Conservation (phyloP, 2,113 vertebrate genomes). For the Dermatemys mawii region DNA sequence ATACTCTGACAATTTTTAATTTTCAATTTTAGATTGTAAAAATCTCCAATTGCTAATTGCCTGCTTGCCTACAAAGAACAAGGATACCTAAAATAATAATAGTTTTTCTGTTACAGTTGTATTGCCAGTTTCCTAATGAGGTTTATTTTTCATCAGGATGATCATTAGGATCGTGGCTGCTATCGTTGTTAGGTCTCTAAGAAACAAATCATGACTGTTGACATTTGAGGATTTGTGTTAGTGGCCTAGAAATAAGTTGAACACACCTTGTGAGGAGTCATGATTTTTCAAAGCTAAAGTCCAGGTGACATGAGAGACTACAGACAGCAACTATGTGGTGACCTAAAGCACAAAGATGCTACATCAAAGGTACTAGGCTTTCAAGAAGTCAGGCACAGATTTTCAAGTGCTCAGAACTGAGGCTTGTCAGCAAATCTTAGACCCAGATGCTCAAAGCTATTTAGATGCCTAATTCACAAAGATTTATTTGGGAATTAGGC, state of each 20-base stretch:
- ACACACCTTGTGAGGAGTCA: background rate
- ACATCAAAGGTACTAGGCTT: background rate
- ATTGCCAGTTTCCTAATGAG: background rate
- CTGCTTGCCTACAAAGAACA: background rate
- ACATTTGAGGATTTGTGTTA: background rate
- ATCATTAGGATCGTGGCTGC: background rate
- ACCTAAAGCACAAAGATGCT: background rate
- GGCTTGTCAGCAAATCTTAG: background rate
- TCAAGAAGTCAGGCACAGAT: background rate
- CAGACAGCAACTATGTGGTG: background rate
- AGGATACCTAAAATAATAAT: background rate
- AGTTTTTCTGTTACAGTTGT: background rate
- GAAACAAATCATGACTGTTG: background rate
- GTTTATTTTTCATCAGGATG: background rate
- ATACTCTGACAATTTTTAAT: background rate
- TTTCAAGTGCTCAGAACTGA: background rate
- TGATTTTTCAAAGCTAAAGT: background rate
- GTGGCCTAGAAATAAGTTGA: background rate
- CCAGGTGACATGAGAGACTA: background rate
- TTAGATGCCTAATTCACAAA: background rate
- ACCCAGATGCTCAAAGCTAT: background rate
- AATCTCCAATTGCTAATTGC: background rate
- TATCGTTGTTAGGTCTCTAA: background rate
- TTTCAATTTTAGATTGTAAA: background rate
- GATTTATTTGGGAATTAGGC: too few relatives aligned